Conservation (phyloP, 2,888 invertebrate species). For the Lymantria dispar region DNA sequence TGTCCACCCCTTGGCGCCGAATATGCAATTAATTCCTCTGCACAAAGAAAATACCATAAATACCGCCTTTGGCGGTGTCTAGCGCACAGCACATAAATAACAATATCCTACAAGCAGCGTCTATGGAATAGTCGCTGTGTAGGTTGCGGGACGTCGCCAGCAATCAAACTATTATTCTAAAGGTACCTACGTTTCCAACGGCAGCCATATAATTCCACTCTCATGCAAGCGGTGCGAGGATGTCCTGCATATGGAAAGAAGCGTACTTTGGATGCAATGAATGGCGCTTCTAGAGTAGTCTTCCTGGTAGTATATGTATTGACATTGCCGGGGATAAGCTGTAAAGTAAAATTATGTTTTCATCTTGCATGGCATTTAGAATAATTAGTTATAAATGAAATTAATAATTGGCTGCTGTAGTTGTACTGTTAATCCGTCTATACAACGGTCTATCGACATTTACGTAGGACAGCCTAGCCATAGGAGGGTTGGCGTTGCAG, state of each 20-base stretch:
- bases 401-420: no score
- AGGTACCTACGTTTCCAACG: slow-evolving; percentile 78
- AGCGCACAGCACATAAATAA: slow-evolving; percentile 39
- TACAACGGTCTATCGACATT: no score
- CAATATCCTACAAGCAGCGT: slow-evolving; percentile 31
- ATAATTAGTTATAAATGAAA: no score
- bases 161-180: slow-evolving; percentile 38
- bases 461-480: no score
- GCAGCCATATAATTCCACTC: slow-evolving; percentile 96
- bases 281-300: slow-evolving; percentile 90
- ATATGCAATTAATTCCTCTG: slow-evolving; percentile 87
- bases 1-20: slow-evolving; percentile 85
- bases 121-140: slow-evolving; percentile 44
- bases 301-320: slow-evolving; percentile 88
- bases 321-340: slow-evolving; percentile 89
- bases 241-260: slow-evolving; percentile 94
- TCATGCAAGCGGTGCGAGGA: slow-evolving; percentile 94
- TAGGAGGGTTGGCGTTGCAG: no score
- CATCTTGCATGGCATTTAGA: no score
- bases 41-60: slow-evolving; percentile 47
- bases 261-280: slow-evolving; percentile 92
- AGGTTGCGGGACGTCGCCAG: slow-evolving; percentile 57
- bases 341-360: slow-evolving; percentile 43
- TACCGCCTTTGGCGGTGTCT: slow-evolving; percentile 50
- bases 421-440: no score